Conservation (phyloP, 2,113 vertebrate species). For the Brachyhypopomus occidentalis region DNA sequence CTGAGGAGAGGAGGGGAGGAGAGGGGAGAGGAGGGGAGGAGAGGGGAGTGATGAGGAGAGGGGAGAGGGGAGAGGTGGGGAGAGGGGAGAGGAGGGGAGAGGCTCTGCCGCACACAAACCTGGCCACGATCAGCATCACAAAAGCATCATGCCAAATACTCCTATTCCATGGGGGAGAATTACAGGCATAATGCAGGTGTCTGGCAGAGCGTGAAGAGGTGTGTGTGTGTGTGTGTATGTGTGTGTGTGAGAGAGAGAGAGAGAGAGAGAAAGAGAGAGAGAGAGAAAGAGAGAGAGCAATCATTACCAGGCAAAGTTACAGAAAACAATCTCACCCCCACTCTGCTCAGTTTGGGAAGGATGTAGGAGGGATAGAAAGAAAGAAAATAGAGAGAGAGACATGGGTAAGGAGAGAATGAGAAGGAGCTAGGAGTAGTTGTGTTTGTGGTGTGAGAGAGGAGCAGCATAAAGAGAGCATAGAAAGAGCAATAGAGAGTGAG, state of each 20-base stretch:
- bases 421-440: too few species aligned
- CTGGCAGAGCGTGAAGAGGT: not conserved
- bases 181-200: not conserved
- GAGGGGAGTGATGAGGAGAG: too few species aligned
- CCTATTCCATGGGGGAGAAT: not conserved
- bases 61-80: not conserved
- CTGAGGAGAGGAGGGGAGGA: not conserved
- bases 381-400: not conserved
- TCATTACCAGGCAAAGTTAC: constrained; percentile 33
- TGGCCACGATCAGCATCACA: not conserved
- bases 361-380: not conserved
- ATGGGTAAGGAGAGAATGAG: too few species aligned
- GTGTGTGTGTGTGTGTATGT: constrained; percentile 22
- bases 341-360: not conserved
- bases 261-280: too few species aligned
- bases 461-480: too few species aligned
- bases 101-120: too few species aligned
- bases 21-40: not conserved
- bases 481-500: too few species aligned
- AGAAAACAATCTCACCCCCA: constrained; percentile 23
- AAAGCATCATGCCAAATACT: not conserved
- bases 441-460: too few species aligned
- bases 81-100: not conserved
- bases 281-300: not conserved
- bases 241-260: constrained; percentile 5